Base-by-base conservation (phyloP, 1,140 invertebrate genomes). In the Lerema accius region DNA sequence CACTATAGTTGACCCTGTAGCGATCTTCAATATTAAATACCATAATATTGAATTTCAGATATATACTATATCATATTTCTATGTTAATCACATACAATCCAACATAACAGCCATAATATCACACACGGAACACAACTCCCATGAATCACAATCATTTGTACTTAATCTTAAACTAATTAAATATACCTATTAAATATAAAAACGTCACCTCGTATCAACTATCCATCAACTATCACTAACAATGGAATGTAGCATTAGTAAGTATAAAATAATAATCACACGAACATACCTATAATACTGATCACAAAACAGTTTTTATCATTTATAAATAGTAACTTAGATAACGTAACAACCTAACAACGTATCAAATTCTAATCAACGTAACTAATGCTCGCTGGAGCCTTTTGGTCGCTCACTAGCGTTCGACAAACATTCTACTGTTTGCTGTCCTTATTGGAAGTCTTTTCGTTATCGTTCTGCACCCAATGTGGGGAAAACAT, bases 261-360 rank as follows among this genome's bases (percentile, higher is more conserved):
- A 58, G 53, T 66, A 49, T 48, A 39, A 55, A 48, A 55, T 53
- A 48, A 63, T 43, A 69, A 56, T 63, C 59, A 73, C 63, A 58
- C 42, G 46, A 49, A 64, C 49, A 67, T 63, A 69, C 56, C 69
- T 78, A 79, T 85, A 85, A 85, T 85, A 85, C 82, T 85, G 82
- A 85, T 83, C 76, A 76, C 66, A 59, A 51, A 59, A 65, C 53
- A 65, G 56, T 48, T 46, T n/a, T 37, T 17, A 3, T 16, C 15
- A 2, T 58, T 58, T 28, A 58, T 58, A 58, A 58, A 58, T 58
- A 58, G 4, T 58, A 58, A 58, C 55, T 35, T 37, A 51, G 19
- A 46, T 42, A 17, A 51, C 45, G 40, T 48, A 55, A 65, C 48
- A 65, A 49, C 23, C 50, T 56, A 42, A 45, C 48, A 40, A n/a